These are phyloP conservation scores for Drosophila albomicans DNA, from an alignment of 1,140 invertebrate genomes.

Conservation along the genomic window DNA sequence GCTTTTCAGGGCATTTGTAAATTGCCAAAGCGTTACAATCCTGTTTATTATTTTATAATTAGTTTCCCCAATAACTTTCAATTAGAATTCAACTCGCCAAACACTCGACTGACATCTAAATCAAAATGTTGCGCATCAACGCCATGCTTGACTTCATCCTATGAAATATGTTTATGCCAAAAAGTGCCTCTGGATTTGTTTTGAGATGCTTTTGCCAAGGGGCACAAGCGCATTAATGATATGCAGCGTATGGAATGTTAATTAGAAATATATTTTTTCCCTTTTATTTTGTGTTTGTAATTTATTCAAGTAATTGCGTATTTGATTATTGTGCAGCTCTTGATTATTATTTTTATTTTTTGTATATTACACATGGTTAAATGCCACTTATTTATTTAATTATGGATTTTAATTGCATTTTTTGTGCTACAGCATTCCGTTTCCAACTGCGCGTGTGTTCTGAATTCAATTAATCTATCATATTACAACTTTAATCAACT, in stretches of 20 bases:
- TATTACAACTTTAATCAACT: slow-evolving; percentile 5
- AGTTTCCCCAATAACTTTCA: slow-evolving; percentile 58
- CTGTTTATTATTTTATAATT: slow-evolving; percentile 82
- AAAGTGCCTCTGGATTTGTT: neutral
- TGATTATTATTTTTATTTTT: slow-evolving; percentile 8
- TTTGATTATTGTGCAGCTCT: slow-evolving; percentile 7
- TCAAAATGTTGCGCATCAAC: neutral
- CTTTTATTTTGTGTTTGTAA: neutral
- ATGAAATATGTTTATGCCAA: neutral
- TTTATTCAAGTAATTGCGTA: slow-evolving; percentile 9
- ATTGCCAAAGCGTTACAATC: slow-evolving; percentile 73
- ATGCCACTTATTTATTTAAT: slow-evolving; percentile 58
- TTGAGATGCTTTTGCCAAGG: neutral
- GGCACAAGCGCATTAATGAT: slow-evolving; percentile 24
- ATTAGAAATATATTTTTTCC: slow-evolving; percentile 60
- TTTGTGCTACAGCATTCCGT: slow-evolving; percentile 10
- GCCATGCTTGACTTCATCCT: neutral
- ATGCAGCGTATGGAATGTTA: slow-evolving; percentile 60
- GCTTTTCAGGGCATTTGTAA: slow-evolving; percentile 76
- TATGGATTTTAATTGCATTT: slow-evolving; percentile 76
- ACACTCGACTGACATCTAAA: neutral
- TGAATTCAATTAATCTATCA: neutral
- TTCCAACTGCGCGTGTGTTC: slow-evolving; percentile 7
- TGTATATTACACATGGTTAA: slow-evolving; percentile 15
- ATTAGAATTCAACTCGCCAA: slow-evolving; percentile 56